A percentile compares a stretch with the other conserved stretches of the same genome.
Evolutionary conservation across 1,140 invertebrate species (phyloP).

Genomic region (Hyphantria cunea): DNA sequence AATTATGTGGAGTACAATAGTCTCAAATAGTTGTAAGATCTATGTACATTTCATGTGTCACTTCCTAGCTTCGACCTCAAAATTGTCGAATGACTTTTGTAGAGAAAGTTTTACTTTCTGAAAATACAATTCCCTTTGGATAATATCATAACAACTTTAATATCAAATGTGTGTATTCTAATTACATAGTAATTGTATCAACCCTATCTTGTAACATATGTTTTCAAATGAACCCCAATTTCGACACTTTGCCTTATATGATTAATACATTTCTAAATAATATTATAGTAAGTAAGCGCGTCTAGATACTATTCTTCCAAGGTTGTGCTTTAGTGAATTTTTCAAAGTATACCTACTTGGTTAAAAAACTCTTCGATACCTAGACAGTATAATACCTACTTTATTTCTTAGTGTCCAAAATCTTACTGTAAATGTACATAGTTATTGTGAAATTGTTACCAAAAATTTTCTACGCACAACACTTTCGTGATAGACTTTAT

Average conservation of each 20-base stretch:
- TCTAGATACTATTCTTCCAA: constrained; percentile 80
- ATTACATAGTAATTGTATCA: constrained; percentile 35
- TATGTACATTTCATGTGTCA: constrained; percentile 19
- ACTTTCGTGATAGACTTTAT: constrained; percentile 61
- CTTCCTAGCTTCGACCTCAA: constrained; percentile 13
- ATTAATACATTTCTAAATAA: constrained; percentile 70
- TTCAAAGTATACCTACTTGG: constrained; percentile 61
- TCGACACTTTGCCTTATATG: constrained; percentile 78
- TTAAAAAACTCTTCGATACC: constrained; percentile 53
- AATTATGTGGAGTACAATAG: constrained; percentile 27
- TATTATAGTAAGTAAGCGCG: constrained; percentile 72
- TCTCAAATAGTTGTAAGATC: constrained; percentile 17
- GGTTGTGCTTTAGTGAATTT: constrained; percentile 80
- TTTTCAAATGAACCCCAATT: constrained; percentile 62
- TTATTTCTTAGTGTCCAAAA: constrained; percentile 53
- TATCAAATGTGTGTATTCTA: constrained; percentile 17
- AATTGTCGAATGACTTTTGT: constrained; percentile 15
- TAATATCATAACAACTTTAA: neutral
- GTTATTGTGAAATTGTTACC: constrained; percentile 43
- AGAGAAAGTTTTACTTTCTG: constrained; percentile 2
- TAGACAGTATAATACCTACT: constrained; percentile 29
- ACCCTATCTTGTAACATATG: constrained; percentile 27
- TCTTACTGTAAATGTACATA: constrained; percentile 50
- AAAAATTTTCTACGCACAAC: constrained; percentile 77
- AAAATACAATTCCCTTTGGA: constrained; percentile 9